Percentiles rank a stretch among this genome's conserved stretches.
These are phyloP conservation scores for Crotalus helleri DNA, from an alignment of 2,113 vertebrate genomes.

Conservation along the genomic window DNA sequence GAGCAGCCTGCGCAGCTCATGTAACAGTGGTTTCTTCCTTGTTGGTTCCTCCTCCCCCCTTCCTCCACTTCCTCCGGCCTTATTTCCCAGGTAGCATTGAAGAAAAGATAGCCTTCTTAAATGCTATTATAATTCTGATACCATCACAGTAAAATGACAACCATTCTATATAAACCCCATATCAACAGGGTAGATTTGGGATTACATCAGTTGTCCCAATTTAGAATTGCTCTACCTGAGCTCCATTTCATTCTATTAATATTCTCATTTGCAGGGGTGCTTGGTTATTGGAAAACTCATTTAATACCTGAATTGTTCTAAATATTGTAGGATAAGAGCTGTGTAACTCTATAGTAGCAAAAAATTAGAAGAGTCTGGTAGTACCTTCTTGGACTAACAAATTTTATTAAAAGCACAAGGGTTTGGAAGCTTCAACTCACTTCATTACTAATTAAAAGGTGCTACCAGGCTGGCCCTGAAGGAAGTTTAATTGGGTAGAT, in stretches of 20 bases:
- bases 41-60: background rate
- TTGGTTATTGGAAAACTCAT: background rate
- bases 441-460: background rate
- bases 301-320: background rate
- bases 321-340: background rate
- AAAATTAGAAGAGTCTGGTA: background rate
- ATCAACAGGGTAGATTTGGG: background rate
- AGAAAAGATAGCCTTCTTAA: background rate
- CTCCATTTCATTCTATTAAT: background rate
- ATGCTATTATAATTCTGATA: background rate
- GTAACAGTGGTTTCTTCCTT: background rate
- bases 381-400: background rate
- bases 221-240: background rate
- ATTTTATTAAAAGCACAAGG: background rate
- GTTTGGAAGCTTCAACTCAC: background rate
- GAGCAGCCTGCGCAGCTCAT: background rate
- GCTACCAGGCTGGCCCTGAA: background rate
- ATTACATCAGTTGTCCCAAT: background rate
- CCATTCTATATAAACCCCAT: background rate
- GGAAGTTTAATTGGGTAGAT: background rate
- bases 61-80: background rate
- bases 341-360: background rate
- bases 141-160: background rate
- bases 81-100: background rate
- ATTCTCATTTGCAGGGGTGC: background rate